These are phyloP conservation scores for Chaetura pelagica DNA, from an alignment of 2,113 vertebrate genomes.

Conservation along the genomic window DNA sequence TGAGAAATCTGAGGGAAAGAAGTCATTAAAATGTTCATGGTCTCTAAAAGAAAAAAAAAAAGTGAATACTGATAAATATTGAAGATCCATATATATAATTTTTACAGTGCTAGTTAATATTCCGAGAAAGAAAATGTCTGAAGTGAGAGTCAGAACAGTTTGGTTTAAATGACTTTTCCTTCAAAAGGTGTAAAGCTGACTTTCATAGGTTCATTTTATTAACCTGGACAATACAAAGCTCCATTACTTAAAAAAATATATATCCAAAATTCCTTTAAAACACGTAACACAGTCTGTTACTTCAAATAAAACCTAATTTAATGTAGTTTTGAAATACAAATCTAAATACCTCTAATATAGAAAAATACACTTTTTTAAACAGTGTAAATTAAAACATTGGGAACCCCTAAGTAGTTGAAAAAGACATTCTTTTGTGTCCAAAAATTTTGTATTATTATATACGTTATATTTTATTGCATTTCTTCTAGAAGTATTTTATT, in stretches of 20 bases:
- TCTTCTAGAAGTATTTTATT: neutral
- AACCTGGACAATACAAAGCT: neutral
- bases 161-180: neutral
- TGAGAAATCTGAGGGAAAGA: neutral
- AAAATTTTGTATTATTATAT: neutral
- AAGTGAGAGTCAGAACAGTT: neutral
- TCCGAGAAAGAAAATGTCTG: neutral
- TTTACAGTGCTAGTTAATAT: neutral
- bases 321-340: neutral
- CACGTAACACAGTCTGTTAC: neutral
- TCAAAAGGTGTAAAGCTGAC: neutral
- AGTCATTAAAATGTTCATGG: neutral
- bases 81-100: neutral
- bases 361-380: neutral
- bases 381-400: neutral
- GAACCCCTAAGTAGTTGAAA: neutral
- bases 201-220: fast-evolving
- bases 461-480: neutral
- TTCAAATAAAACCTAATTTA: neutral
- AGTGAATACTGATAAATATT: neutral
- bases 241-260: neutral
- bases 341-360: neutral
- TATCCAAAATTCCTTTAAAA: neutral
- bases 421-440: neutral
- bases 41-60: neutral